These are phyloP conservation scores for Donacobius atricapilla DNA, from an alignment of 2,113 vertebrate species.

Conservation along the genomic window DNA sequence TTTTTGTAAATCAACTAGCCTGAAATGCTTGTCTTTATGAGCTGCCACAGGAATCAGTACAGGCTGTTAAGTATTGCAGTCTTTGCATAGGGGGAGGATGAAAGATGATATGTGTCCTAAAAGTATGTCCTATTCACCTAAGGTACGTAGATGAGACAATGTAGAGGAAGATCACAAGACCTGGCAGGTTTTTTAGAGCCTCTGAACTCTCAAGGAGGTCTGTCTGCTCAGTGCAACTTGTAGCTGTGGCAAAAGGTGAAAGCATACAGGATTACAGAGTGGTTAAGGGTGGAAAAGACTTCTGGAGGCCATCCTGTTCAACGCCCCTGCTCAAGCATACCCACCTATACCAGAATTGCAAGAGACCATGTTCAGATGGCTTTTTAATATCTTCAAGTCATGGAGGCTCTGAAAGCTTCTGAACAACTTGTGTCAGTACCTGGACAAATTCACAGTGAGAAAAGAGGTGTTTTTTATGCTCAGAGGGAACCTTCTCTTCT, in stretches of 20 bases:
- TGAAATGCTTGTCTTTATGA: not conserved
- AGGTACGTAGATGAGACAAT: not conserved
- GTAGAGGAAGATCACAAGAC: not conserved
- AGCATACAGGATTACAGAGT: not conserved
- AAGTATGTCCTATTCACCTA: not conserved
- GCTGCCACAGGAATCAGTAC: not conserved
- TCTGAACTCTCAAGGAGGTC: not conserved
- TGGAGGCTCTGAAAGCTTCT: not conserved
- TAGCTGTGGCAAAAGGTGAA: not conserved
- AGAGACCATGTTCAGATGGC: not conserved
- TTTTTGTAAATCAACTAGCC: not conserved
- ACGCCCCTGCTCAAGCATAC: not conserved
- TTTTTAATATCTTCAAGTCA: not conserved
- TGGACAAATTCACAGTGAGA: not conserved
- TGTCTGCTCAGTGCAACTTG: not conserved
- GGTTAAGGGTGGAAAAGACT: not conserved
- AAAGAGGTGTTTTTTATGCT: not conserved
- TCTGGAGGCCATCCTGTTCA: not conserved
- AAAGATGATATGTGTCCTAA: not conserved
- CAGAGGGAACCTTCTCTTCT: not conserved
- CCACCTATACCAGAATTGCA: not conserved
- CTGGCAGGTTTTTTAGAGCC: not conserved
- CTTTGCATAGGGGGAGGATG: not conserved
- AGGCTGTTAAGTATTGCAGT: not conserved
- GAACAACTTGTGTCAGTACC: not conserved